These are phyloP conservation scores for Lophius piscatorius DNA, from an alignment of 2,113 vertebrate species.

Conservation along the genomic window DNA sequence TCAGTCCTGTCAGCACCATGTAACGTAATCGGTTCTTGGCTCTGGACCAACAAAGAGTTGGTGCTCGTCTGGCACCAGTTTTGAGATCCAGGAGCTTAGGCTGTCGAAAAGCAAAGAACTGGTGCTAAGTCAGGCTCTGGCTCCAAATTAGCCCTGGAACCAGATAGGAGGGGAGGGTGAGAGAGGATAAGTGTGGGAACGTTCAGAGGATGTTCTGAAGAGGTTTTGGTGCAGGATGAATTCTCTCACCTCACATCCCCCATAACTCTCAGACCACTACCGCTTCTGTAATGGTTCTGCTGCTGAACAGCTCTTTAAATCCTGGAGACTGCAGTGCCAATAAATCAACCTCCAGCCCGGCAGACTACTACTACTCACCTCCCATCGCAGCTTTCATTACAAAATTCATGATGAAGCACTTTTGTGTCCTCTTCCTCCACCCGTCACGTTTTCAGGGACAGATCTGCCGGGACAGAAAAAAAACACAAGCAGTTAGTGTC, in stretches of 20 bases:
- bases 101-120: no score
- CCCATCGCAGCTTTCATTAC: constrained; percentile 80
- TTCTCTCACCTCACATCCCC: constrained; percentile 20
- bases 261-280: constrained; percentile 10
- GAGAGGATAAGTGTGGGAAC: neutral
- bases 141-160: no score
- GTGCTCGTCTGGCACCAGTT: no score
- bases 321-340: constrained; percentile 74
- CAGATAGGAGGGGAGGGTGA: no score
- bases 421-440: constrained; percentile 65
- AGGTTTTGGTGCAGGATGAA: constrained; percentile 42
- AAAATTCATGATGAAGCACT: constrained; percentile 81
- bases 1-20: no score
- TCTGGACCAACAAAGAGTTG: no score
- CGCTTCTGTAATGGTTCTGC: constrained; percentile 10
- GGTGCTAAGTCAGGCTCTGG: no score
- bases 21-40: no score
- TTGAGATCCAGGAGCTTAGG: no score
- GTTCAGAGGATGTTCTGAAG: constrained; percentile 6
- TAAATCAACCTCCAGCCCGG: constrained; percentile 67
- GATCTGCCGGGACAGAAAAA: constrained; percentile 65
- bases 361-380: constrained; percentile 76
- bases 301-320: constrained; percentile 58
- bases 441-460: constrained; percentile 55
- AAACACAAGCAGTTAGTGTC: constrained; percentile 47